A percentile compares a stretch with the other conserved stretches of the same genome.
phyloP scores from a whole-genome alignment of 2,113 vertebrate species.

The Antennarius striatus region DNA sequence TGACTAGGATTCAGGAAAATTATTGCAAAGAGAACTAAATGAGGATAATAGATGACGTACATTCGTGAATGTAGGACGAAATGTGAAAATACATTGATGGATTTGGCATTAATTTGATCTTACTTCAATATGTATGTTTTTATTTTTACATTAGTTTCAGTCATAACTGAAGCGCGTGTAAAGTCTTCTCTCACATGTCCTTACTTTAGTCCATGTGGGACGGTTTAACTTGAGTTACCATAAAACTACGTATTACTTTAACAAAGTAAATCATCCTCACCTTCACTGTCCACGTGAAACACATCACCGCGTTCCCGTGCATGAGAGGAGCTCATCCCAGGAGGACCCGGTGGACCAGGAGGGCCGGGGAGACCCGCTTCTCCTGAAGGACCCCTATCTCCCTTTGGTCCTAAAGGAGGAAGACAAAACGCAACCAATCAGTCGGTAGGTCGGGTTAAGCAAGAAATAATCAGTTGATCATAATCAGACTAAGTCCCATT shows the following conservation, averaged over 20 bases:
- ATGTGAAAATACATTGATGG: no score
- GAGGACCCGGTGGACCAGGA: slow-evolving; percentile 84
- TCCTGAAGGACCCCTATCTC: slow-evolving; percentile 85
- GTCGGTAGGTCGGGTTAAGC: not conserved
- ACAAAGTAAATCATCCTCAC: slow-evolving; percentile 68
- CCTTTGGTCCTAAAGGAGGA: slow-evolving; percentile 68
- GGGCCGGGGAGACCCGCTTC: slow-evolving; percentile 82
- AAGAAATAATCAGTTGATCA: not conserved
- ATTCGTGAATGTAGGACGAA: no score
- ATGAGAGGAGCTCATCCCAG: slow-evolving; percentile 53
- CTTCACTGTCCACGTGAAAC: slow-evolving; percentile 83
- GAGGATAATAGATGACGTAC: no score
- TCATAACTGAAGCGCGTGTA: slow-evolving; percentile 26
- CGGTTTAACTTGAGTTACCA: slow-evolving; percentile 7
- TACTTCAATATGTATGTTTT: no score
- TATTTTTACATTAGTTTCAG: slow-evolving; percentile 3
- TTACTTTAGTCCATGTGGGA: slow-evolving; percentile 37
- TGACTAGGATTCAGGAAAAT: slow-evolving; percentile 12
- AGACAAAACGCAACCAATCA: not conserved
- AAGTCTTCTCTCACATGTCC: slow-evolving; percentile 27
- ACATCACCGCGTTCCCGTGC: slow-evolving; percentile 81
- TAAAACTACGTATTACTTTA: no score
- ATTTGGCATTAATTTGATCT: no score
- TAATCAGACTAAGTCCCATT: not conserved
- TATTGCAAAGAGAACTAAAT: no score